Conservation (phyloP, 2,888 invertebrate species). For the Bimastos eiseni region DNA sequence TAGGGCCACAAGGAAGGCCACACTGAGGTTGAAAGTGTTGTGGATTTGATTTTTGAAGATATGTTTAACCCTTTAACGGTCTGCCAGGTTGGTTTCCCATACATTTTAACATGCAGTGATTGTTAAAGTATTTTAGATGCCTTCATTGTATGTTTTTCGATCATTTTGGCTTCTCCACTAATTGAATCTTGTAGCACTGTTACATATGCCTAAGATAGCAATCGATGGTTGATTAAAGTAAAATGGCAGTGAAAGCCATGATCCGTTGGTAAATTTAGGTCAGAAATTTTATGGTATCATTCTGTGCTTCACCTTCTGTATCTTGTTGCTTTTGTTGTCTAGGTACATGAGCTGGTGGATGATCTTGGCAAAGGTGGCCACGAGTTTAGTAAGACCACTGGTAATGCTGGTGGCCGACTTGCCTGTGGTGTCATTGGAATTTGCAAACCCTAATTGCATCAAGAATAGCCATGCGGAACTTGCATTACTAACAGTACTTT, state of each 20-base stretch:
- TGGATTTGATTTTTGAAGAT: too few species aligned
- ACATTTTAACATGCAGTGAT: too few species aligned
- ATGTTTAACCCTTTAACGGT: too few species aligned
- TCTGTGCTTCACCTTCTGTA: not conserved
- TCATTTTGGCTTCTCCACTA: not conserved
- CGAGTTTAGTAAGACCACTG: conserved; percentile 87
- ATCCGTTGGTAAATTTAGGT: too few species aligned
- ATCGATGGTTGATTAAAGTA: too few species aligned
- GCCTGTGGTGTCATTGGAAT: conserved; percentile 88
- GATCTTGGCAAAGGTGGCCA: conserved; percentile 91
- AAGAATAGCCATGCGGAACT: not conserved
- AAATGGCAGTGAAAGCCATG: too few species aligned
- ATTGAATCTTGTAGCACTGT: not conserved
- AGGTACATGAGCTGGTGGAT: conserved; percentile 86
- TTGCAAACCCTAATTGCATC: conserved; percentile 53
- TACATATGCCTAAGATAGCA: too few species aligned
- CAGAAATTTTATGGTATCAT: not conserved
- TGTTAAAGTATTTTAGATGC: too few species aligned
- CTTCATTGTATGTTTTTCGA: not conserved
- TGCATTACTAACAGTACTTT: not conserved
- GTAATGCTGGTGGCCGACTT: conserved; percentile 88
- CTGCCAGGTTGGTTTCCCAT: too few species aligned
- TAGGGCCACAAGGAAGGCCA: not conserved
- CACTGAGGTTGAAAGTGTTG: not conserved
- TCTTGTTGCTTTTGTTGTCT: conserved; percentile 20